A percentile compares a stretch with the other conserved stretches of the same genome.
Evolutionary conservation across 2,113 vertebrate genomes (phyloP).

Genomic region (Chaetura pelagica): DNA sequence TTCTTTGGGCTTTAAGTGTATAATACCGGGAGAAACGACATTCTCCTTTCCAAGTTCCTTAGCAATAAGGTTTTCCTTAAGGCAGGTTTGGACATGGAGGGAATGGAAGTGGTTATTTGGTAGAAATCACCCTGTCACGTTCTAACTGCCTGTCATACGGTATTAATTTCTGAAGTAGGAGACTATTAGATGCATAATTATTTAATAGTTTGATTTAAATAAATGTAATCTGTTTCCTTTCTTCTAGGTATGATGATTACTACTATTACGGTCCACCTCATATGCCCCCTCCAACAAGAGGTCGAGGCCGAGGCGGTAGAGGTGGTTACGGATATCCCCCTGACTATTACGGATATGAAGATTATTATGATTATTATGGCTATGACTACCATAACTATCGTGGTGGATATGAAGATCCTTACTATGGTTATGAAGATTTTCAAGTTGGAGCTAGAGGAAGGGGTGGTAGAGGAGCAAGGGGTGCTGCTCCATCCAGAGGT

Average conservation of each 20-base stretch:
- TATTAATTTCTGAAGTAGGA: neutral
- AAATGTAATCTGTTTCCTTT: neutral
- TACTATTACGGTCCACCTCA: conserved; percentile 97
- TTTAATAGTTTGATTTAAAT: neutral
- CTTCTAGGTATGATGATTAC: conserved; percentile 95
- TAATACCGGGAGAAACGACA: neutral
- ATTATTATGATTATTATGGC: conserved; percentile 98
- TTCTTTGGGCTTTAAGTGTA: neutral
- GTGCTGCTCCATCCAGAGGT: conserved; percentile 89
- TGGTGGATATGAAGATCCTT: conserved; percentile 98
- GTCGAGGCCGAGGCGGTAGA: conserved; percentile 89
- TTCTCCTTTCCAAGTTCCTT: neutral
- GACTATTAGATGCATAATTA: neutral
- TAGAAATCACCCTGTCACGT: neutral
- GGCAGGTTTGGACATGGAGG: neutral
- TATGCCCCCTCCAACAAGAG: conserved; percentile 91
- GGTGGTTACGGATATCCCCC: conserved; percentile 93
- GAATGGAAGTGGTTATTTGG: neutral
- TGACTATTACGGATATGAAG: conserved; percentile 97
- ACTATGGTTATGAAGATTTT: conserved; percentile 98
- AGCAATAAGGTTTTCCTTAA: neutral
- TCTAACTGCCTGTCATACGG: neutral
- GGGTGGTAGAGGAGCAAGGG: conserved; percentile 89
- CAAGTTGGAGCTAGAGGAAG: conserved; percentile 91
- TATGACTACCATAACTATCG: conserved; percentile 99